Evolutionary conservation across 2,797 vertebrate genomes (phyloP).

Genomic region (Sebastes oblongus): DNA sequence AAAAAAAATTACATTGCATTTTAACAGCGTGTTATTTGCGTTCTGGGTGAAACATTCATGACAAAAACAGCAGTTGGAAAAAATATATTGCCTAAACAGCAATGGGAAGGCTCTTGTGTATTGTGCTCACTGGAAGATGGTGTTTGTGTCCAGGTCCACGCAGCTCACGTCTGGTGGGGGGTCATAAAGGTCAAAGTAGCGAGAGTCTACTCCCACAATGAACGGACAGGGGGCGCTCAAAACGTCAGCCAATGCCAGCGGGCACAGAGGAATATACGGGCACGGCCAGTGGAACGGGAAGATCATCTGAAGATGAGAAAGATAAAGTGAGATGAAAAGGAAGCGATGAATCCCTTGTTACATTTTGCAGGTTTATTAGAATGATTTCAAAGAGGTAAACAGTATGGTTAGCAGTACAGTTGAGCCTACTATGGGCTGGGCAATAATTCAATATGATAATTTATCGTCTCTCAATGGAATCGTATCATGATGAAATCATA

Average conservation of each 20-base stretch:
- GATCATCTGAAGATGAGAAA: slow-evolving; percentile 88
- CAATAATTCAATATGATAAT: too few species aligned
- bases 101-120: not conserved
- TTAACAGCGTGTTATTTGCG: too few species aligned
- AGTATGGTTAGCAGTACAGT: not conserved
- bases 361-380: not conserved
- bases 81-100: not conserved
- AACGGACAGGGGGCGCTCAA: slow-evolving; percentile 96
- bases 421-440: not conserved
- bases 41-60: too few species aligned
- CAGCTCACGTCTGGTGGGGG: slow-evolving; percentile 97
- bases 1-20: too few species aligned
- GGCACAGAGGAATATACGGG: slow-evolving; percentile 96
- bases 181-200: slow-evolving; percentile 97
- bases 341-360: not conserved
- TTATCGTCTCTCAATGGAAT: too few species aligned
- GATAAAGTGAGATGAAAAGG: not conserved
- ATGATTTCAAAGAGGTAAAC: not conserved
- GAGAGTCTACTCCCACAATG: slow-evolving; percentile 97
- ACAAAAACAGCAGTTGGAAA: too few species aligned
- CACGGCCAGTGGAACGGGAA: slow-evolving; percentile 99
- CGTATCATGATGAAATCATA: too few species aligned
- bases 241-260: slow-evolving; percentile 94
- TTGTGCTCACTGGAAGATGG: slow-evolving; percentile 93
- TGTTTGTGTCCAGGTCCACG: slow-evolving; percentile 98